A percentile compares a stretch with the other conserved stretches of the same genome.
Conservation (phyloP, 2,797 vertebrate species). For the Natrix natrix region DNA sequence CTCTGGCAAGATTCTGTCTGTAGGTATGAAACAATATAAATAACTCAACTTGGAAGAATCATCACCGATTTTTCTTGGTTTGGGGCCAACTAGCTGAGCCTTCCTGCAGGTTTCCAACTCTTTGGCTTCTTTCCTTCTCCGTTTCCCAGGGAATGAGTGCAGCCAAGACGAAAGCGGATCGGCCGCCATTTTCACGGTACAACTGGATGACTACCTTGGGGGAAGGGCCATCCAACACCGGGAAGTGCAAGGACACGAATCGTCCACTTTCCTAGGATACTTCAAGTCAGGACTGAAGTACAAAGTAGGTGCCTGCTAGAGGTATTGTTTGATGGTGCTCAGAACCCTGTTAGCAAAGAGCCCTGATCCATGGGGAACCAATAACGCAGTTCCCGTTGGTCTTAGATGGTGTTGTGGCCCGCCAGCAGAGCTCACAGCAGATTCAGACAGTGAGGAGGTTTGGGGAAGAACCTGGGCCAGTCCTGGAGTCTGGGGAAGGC, state of each 20-base stretch:
- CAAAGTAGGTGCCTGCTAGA: constrained; percentile 75
- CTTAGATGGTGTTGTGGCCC: background rate
- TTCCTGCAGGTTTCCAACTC: background rate
- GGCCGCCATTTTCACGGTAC: constrained; percentile 94
- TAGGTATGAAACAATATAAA: background rate
- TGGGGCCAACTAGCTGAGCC: background rate
- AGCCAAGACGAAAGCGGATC: constrained; percentile 94
- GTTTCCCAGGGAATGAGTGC: constrained; percentile 82
- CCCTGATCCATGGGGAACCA: background rate
- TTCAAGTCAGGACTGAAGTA: constrained; percentile 96
- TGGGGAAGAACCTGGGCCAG: no score
- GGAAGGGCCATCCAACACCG: constrained; percentile 93
- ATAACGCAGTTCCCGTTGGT: background rate
- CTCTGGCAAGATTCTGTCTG: background rate
- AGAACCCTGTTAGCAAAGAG: background rate
- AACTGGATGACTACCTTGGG: constrained; percentile 92
- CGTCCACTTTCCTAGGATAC: constrained; percentile 89
- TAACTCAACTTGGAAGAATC: background rate
- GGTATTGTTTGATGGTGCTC: no score
- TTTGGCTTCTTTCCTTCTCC: background rate
- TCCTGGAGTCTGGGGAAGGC: no score
- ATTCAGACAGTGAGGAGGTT: no score
- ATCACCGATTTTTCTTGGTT: background rate
- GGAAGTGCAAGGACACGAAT: constrained; percentile 91
- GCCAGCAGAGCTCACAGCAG: no score